These are phyloP conservation scores for Dolichotis patagonum DNA, from an alignment of 2,113 vertebrate species.

Conservation along the genomic window DNA sequence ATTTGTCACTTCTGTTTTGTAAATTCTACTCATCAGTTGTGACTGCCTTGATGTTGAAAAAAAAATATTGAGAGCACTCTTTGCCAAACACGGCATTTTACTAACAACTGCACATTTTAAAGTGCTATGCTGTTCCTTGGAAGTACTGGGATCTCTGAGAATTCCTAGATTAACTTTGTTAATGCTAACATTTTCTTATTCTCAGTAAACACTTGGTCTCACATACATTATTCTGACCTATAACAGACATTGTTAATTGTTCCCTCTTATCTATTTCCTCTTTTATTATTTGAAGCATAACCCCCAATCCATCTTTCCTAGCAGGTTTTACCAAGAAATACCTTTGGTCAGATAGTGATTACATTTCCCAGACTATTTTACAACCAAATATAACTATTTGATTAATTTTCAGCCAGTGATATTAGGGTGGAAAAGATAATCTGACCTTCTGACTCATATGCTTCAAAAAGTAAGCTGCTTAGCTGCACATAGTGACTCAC, in stretches of 20 bases:
- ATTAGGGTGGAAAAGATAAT: constrained; percentile 17
- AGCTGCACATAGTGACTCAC: neutral
- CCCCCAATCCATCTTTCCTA: neutral
- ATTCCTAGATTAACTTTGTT: neutral
- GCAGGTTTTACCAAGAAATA: neutral
- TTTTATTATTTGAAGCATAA: neutral
- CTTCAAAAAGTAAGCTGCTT: neutral
- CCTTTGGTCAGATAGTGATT: neutral
- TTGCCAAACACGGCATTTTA: neutral
- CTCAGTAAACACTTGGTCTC: too few relatives aligned
- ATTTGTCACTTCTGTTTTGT: neutral
- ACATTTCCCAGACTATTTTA: neutral
- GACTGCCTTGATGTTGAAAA: neutral
- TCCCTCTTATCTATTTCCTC: neutral
- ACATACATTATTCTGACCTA: neutral
- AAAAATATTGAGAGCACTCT: neutral
- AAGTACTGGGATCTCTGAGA: neutral
- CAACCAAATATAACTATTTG: neutral
- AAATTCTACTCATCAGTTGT: neutral
- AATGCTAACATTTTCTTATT: neutral
- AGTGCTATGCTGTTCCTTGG: neutral
- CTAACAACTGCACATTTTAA: neutral
- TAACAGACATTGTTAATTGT: constrained; percentile 2
- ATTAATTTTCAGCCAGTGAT: constrained; percentile 11
- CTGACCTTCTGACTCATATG: neutral